Evolutionary conservation across 1,140 invertebrate species (phyloP).

Genomic region (Steinernema feltiae): DNA sequence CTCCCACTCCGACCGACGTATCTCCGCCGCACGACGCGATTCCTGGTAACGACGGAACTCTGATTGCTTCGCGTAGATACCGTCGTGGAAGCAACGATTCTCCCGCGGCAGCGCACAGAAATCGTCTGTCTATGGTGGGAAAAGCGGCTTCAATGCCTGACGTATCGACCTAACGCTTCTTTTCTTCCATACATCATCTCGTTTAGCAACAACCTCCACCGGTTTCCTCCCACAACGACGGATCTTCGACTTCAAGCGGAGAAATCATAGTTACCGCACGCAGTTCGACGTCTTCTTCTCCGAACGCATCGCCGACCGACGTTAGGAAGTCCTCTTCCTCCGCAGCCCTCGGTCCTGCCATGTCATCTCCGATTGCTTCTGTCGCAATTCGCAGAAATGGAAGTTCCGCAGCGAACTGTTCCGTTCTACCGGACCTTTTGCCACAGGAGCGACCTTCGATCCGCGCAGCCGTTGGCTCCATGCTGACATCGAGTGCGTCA

Average conservation of each 20-base stretch:
- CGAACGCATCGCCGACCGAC: not conserved
- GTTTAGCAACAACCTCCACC: conserved; percentile 67
- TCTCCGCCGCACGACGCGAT: conserved; percentile 60
- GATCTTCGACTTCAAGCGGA: conserved; percentile 88
- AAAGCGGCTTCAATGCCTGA: conserved; percentile 49
- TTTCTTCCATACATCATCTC: not conserved
- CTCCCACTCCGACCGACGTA: conserved; percentile 74
- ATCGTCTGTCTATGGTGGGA: conserved; percentile 39
- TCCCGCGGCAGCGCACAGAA: conserved; percentile 20
- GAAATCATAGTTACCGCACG: conserved; percentile 63
- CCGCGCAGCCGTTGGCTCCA: not conserved
- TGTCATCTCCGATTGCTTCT: not conserved
- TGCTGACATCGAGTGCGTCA: not conserved
- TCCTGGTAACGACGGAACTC: conserved; percentile 28
- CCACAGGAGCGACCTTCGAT: not conserved
- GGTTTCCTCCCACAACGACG: too few relatives aligned
- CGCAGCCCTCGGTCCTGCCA: not conserved
- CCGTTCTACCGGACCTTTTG: not conserved
- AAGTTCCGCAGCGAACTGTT: not conserved
- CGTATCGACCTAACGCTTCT: conserved; percentile 39
- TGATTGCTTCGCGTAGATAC: conserved; percentile 27
- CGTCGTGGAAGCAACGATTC: conserved; percentile 23
- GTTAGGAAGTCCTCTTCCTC: not conserved
- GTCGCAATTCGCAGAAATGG: not conserved
- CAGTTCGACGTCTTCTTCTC: conserved; percentile 30